These are phyloP conservation scores for Apeira syringaria DNA, from an alignment of 2,888 invertebrate species.

Conservation along the genomic window DNA sequence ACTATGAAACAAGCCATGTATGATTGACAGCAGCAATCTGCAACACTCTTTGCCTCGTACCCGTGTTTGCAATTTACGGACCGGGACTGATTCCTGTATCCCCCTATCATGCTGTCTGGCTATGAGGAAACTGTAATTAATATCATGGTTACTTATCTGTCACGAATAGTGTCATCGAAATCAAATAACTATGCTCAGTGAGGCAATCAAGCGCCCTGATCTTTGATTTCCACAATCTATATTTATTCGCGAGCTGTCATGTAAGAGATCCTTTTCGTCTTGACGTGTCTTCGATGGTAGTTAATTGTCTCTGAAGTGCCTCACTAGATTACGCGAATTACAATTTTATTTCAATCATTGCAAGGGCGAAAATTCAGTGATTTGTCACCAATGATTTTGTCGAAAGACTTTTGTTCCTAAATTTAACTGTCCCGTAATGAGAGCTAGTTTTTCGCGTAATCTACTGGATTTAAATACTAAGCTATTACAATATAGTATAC, in stretches of 20 bases:
- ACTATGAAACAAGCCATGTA: too few species aligned
- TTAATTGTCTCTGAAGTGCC: slow-evolving; percentile 40
- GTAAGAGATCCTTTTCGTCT: slow-evolving; percentile 32
- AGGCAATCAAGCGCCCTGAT: slow-evolving; percentile 5
- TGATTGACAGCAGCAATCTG: too few species aligned
- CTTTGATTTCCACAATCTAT: slow-evolving; percentile 28
- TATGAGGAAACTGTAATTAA: too few species aligned
- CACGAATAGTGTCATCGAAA: neutral
- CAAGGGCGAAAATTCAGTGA: slow-evolving; percentile 77
- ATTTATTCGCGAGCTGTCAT: slow-evolving; percentile 19
- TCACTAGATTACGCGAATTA: slow-evolving; percentile 74
- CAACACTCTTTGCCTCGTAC: too few species aligned
- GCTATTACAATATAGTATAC: slow-evolving; percentile 23
- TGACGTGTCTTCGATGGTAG: slow-evolving; percentile 76
- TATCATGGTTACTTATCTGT: too few species aligned
- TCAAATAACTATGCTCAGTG: slow-evolving; percentile 4
- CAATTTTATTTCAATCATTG: slow-evolving; percentile 43
- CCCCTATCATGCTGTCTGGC: too few species aligned
- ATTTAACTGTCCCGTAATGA: slow-evolving; percentile 51
- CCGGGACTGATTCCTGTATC: too few species aligned
- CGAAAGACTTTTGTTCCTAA: slow-evolving; percentile 77
- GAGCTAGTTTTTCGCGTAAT: slow-evolving; percentile 65
- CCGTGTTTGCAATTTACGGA: too few species aligned
- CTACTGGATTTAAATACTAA: slow-evolving; percentile 55
- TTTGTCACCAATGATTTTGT: slow-evolving; percentile 78